These are phyloP conservation scores for Caenorhabditis inopinata DNA, from an alignment of 1,140 invertebrate genomes.

Conservation along the genomic window DNA sequence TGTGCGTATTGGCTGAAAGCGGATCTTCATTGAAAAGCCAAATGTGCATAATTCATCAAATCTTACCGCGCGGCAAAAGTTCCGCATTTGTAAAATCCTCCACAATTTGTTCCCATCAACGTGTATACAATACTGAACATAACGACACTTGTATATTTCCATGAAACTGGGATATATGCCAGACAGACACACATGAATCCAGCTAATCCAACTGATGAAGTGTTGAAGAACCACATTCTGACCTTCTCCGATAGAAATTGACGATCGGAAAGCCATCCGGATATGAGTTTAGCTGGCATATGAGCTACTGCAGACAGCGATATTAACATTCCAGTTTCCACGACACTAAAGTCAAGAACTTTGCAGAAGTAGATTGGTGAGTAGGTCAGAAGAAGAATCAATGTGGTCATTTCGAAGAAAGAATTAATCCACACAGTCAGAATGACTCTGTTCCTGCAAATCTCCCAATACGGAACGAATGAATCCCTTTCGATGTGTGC, in stretches of 20 bases:
- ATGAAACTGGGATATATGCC: slow-evolving; percentile 52
- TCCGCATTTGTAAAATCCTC: slow-evolving; percentile 60
- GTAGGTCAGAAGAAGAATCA: slow-evolving; percentile 40
- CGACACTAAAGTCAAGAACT: slow-evolving; percentile 21
- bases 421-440: slow-evolving; percentile 42
- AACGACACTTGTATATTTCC: slow-evolving; percentile 40
- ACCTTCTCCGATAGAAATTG: slow-evolving; percentile 45
- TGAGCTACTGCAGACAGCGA: slow-evolving; percentile 29
- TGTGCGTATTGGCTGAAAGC: slow-evolving; percentile 45
- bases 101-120: slow-evolving; percentile 51
- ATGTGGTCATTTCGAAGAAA: slow-evolving; percentile 39
- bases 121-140: slow-evolving; percentile 52
- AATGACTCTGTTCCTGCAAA: slow-evolving; percentile 39
- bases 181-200: slow-evolving; percentile 51
- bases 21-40: no score
- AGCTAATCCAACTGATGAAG: slow-evolving; percentile 53
- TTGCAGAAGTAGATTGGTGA: slow-evolving; percentile 43
- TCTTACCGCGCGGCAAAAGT: slow-evolving; percentile 52
- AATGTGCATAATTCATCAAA: no score
- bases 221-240: slow-evolving; percentile 58
- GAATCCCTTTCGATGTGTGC: background rate
- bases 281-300: slow-evolving; percentile 37
- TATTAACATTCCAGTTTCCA: slow-evolving; percentile 37
- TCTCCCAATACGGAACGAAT: background rate
- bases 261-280: slow-evolving; percentile 34